Conservation (phyloP, 2,888 invertebrate species). For the Allolobophora icterica region DNA sequence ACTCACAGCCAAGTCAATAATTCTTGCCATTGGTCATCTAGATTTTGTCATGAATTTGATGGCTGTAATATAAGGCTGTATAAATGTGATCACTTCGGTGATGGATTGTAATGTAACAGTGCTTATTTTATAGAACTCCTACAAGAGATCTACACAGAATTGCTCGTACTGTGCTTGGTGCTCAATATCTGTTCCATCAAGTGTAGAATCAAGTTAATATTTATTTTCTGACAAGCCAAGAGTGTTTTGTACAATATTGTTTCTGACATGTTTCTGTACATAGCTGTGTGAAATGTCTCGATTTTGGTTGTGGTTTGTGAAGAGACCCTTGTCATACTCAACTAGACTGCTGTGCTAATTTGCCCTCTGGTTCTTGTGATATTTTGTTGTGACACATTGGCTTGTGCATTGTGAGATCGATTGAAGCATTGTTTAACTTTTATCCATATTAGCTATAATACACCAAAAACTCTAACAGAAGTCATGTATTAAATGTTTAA, state of each 20-base stretch:
- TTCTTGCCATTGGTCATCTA: neutral
- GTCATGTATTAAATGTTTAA: neutral
- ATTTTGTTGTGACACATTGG: neutral
- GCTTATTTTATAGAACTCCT: neutral
- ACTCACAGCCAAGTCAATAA: neutral
- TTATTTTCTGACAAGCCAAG: neutral
- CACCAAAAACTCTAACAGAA: neutral
- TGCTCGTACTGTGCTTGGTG: neutral
- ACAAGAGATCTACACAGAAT: neutral
- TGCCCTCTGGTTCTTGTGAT: neutral
- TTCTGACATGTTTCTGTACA: neutral
- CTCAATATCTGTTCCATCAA: constrained; percentile 10
- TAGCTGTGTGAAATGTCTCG: neutral
- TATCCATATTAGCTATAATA: neutral
- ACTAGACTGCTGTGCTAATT: constrained; percentile 6
- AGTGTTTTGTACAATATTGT: neutral
- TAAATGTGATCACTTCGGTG: neutral
- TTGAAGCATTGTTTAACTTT: neutral
- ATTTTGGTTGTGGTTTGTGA: neutral
- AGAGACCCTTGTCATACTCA: neutral
- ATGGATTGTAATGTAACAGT: neutral
- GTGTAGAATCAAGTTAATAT: neutral
- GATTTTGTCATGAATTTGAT: neutral
- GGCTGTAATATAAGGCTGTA: neutral
- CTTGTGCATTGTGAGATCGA: neutral